Evolutionary conservation across 2,797 vertebrate species (phyloP), one percentile per base, ranked within the genome.

Genomic region (Megaceryle alcyon): DNA sequence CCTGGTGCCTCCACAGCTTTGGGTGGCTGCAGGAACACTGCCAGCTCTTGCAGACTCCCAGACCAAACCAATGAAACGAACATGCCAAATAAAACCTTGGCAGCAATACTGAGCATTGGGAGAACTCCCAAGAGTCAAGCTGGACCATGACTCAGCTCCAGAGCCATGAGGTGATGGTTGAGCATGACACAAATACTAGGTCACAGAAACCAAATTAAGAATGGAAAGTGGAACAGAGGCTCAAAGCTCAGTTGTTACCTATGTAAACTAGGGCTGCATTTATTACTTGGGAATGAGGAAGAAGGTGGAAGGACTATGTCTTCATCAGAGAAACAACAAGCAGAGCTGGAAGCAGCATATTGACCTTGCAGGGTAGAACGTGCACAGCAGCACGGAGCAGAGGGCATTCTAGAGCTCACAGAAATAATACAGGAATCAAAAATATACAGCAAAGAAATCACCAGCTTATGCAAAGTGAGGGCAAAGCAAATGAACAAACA

Each of bases 171-270:
- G 26, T 39, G 70, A 66, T 76, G 88, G 59, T 12, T 75, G 63
- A 76, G n/a, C 23, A 63, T 12, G 25, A 46, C 43, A 92, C 53
- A 82, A 88, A 86, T 94, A 90, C 37, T 84, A 93, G 86, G 90
- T 78, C 94, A 93, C 82, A 95, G 91, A 95, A 94, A 95, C 83
- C 77, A 95, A 95, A 91, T 94, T 93, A 87, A 92, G 61, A 83
- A 71, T 46, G 65, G 79, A 82, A 95, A 92, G 65, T 85, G 59
- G 88, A 94, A 59, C 71, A 91, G 49, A 91, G 39, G 19, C 44
- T 85, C n/a, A 57, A 89, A 91, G 78, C 14, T 83, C 28, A 21
- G 44, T 65, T 86, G 78, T 70, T 85, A 87, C 56, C 3, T 64
- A 61, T 87, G 84, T 81, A 95, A 96, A 96, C 14, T 14, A 92